phyloP scores from a whole-genome alignment of 2,888 invertebrate species.

The Eupithecia insigniata region DNA sequence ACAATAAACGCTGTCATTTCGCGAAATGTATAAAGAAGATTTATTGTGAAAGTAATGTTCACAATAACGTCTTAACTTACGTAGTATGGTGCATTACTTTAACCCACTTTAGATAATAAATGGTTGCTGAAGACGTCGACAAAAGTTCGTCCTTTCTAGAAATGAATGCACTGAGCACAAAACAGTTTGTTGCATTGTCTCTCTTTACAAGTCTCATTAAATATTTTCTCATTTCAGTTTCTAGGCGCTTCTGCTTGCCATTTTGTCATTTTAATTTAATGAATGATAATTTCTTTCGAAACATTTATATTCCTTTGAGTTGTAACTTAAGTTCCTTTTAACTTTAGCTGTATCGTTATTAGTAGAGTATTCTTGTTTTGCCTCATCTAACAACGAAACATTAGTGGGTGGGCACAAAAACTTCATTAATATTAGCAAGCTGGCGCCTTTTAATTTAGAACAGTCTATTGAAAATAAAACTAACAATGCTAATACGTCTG shows the following conservation, averaged over 20 bases:
- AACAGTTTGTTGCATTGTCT: background rate
- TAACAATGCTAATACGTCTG: conserved; percentile 75
- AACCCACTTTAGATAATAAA: conserved; percentile 40
- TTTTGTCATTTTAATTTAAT: background rate
- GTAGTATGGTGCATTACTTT: conserved; percentile 41
- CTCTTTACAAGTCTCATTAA: background rate
- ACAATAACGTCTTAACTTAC: conserved; percentile 61
- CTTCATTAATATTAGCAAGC: conserved; percentile 42
- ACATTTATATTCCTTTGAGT: background rate
- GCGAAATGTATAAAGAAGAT: conserved; percentile 70
- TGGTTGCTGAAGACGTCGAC: conserved; percentile 26
- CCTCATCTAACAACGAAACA: conserved; percentile 22
- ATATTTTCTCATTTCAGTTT: background rate
- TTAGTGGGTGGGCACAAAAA: conserved; percentile 36
- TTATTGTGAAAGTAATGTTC: conserved; percentile 65
- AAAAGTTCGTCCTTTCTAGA: conserved; percentile 15
- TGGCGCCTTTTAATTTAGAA: conserved; percentile 53
- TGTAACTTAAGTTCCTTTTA: background rate
- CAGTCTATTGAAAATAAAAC: conserved; percentile 67
- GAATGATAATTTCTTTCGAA: background rate
- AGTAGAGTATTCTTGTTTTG: background rate
- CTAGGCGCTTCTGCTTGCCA: background rate
- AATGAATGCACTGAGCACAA: background rate
- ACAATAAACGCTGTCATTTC: conserved; percentile 66
- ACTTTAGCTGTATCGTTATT: conserved; percentile 1